Conservation (phyloP, 2,113 vertebrate species). For the Leuciscus idus region DNA sequence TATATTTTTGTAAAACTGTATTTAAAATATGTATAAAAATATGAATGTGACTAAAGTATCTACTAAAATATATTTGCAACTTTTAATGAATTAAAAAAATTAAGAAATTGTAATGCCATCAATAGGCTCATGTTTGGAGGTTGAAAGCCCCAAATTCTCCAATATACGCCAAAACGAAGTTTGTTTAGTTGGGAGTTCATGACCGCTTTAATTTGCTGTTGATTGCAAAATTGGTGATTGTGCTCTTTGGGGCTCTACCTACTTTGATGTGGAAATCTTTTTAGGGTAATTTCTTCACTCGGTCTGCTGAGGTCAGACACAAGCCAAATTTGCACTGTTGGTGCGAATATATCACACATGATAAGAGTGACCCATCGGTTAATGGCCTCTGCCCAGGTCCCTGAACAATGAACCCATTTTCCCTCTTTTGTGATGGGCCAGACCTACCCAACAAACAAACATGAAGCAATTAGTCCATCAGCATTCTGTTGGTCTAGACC, state of each 20-base stretch:
- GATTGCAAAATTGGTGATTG: not conserved
- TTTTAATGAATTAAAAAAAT: not conserved
- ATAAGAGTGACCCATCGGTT: not conserved
- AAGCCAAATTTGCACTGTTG: too few species aligned
- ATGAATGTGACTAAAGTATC: not conserved
- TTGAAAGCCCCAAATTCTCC: too few species aligned
- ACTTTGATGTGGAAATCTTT: not conserved
- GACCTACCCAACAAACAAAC: not conserved
- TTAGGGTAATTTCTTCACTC: not conserved
- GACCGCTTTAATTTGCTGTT: not conserved
- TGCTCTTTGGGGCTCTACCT: not conserved
- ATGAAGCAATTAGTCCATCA: not conserved
- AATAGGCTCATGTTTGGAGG: not conserved
- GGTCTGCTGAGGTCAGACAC: not conserved
- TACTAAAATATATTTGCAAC: not conserved
- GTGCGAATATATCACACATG: too few species aligned
- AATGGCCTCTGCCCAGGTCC: not conserved
- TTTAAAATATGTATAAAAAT: not conserved
- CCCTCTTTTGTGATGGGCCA: not conserved
- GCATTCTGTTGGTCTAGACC: not conserved
- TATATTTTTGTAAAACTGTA: not conserved
- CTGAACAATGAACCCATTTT: not conserved
- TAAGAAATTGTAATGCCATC: not conserved
- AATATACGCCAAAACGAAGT: too few species aligned
- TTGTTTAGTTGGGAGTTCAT: not conserved